These are phyloP conservation scores for Hemibagrus guttatus DNA, from an alignment of 2,797 vertebrate genomes.

Conservation along the genomic window DNA sequence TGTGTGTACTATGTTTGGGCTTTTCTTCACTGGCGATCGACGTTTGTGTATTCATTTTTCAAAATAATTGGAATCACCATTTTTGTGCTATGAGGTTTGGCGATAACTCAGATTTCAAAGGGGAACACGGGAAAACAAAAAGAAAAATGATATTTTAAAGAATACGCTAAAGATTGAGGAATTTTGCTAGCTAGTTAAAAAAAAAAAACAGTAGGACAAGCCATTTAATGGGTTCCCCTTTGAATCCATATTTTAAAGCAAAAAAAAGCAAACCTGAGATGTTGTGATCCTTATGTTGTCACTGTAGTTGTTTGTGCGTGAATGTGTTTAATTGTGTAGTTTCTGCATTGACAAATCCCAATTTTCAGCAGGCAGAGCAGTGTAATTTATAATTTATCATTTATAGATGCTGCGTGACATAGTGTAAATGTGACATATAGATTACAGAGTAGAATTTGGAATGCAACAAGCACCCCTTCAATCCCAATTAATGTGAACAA, in stretches of 20 bases:
- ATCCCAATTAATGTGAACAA: conserved; percentile 73
- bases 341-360: conserved; percentile 53
- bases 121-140: background rate
- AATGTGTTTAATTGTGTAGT: conserved; percentile 68
- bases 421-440: conserved; percentile 66
- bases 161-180: background rate
- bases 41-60: conserved; percentile 32
- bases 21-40: conserved; percentile 26
- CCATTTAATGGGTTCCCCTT: conserved; percentile 41
- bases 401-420: conserved; percentile 58
- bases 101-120: conserved; percentile 14
- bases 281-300: conserved; percentile 57
- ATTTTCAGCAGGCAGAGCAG: conserved; percentile 25
- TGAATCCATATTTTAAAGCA: conserved; percentile 24
- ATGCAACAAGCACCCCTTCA: conserved; percentile 62
- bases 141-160: background rate
- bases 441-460: conserved; percentile 62
- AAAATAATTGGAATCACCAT: conserved; percentile 28
- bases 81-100: conserved; percentile 19
- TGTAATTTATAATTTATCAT: conserved; percentile 38
- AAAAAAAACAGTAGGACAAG: conserved; percentile 16
- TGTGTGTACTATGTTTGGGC: conserved; percentile 44
- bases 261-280: conserved; percentile 35
- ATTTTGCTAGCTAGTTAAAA: background rate
- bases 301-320: conserved; percentile 66